Base-by-base conservation (phyloP, 2,797 vertebrate species). In the Siniperca scherzeri region DNA sequence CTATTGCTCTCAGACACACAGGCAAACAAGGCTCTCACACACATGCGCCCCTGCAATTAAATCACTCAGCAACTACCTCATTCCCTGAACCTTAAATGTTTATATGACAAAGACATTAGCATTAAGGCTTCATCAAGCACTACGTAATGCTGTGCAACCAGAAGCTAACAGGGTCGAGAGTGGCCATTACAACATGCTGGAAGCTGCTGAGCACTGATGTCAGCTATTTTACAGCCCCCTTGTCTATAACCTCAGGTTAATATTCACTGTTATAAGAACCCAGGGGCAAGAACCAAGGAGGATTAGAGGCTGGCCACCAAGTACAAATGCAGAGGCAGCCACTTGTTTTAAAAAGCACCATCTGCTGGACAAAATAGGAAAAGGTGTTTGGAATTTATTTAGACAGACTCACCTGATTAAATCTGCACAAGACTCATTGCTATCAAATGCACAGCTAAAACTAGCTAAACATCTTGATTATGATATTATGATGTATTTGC, bases 31-130 rank as follows among this genome's bases (percentile, higher is more conserved):
- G 52, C 82, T 77, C 78, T 71, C 83, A 68, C 84, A 82, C 87
- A 91, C 81, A 89, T 81, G 80, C 80, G 66, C 87, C 84, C 84
- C 22, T 70, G 85, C 85, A 91, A 92, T 94, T 84, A 93, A 92
- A 92, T 88, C 89, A 80, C 88, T 91, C 75, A 67, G 59, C 21
- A 65, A 83, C 90, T 92, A 93, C 91, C 89, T 94, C 88, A 93
- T 86, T 83, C 88, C 83, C 81, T 78, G 53, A 90, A 91, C 74
- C 83, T 78, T 67, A 77, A 89, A 83, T 62, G 90, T 94, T 95
- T 94, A 92, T 91, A 93, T 87, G 93, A 95, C 91, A 93, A 93
- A 94, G 77, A 92, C 87, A 87, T 93, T 90, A 89, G 87, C 80
- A 79, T 90, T 93, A 88, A 93, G 84, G 86, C 88, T 89, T 89